Evolutionary conservation across 2,113 vertebrate species (phyloP).

Genomic region (Chaetorhynchus papuensis): DNA sequence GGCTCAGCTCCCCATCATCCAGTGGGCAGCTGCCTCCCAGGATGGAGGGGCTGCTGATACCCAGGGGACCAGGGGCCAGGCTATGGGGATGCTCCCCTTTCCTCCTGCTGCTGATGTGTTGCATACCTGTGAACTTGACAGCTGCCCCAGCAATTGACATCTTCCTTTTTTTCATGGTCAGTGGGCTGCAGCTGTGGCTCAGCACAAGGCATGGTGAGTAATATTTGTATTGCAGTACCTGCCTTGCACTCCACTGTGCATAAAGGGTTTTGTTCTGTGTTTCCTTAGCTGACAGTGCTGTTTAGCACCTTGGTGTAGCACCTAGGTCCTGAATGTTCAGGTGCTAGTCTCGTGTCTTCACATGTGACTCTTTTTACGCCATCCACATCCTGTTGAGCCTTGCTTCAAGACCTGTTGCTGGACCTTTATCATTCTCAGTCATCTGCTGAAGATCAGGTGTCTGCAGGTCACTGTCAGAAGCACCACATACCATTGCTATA

Average conservation of each 20-base stretch:
- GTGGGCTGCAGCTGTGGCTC: not conserved
- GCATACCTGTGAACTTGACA: not conserved
- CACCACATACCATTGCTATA: not conserved
- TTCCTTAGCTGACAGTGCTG: not conserved
- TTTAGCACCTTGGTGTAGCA: not conserved
- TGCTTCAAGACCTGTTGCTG: not conserved
- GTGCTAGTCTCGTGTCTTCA: not conserved
- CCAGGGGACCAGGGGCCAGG: fast-evolving
- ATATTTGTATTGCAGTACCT: not conserved
- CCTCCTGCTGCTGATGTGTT: not conserved
- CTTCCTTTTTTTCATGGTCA: not conserved
- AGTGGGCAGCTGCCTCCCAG: not conserved
- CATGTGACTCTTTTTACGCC: not conserved
- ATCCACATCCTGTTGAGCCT: not conserved
- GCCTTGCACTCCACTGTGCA: not conserved
- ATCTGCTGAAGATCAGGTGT: not conserved
- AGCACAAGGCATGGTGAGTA: not conserved
- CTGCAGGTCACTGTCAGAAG: not conserved
- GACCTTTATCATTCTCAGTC: not conserved
- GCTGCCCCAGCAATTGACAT: not conserved
- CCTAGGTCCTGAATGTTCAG: not conserved
- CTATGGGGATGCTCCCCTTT: not conserved
- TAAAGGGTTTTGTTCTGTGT: not conserved
- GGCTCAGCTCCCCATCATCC: fast-evolving
- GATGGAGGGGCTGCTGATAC: not conserved